Evolutionary conservation across 2,113 vertebrate species (phyloP).

Genomic region (Seriola quinqueradiata): DNA sequence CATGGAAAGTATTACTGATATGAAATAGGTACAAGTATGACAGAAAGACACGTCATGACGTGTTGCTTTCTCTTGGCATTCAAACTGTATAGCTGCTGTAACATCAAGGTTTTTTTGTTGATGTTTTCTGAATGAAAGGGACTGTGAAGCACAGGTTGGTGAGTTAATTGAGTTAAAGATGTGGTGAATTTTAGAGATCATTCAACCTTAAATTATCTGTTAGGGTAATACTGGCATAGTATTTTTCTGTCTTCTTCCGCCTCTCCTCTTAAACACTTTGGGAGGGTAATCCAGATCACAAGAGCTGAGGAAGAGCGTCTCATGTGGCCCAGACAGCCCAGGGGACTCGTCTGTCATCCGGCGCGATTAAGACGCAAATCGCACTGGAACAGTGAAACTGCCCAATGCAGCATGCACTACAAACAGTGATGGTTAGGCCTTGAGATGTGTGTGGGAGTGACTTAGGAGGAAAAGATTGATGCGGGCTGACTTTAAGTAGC

Average conservation of each 20-base stretch:
- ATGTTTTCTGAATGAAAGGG: conserved; percentile 41
- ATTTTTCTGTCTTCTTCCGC: conserved; percentile 33
- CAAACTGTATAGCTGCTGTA: background rate
- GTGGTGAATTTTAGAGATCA: background rate
- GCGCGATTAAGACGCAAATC: conserved; percentile 53
- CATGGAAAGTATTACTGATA: background rate
- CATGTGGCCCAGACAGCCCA: conserved; percentile 69
- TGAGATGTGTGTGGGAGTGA: conserved; percentile 21
- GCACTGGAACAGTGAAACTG: conserved; percentile 47
- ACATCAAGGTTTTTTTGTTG: conserved; percentile 29
- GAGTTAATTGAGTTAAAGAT: conserved; percentile 18
- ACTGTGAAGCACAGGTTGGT: conserved; percentile 6
- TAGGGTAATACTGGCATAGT: conserved; percentile 6
- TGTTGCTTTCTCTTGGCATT: conserved; percentile 9
- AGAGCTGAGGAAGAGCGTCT: conserved; percentile 54
- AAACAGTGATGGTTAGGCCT: background rate
- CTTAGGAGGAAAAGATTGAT: conserved; percentile 18
- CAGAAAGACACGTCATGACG: background rate
- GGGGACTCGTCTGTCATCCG: conserved; percentile 73
- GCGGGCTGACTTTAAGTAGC: background rate
- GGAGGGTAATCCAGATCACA: conserved; percentile 60
- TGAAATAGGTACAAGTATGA: background rate
- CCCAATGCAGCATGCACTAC: conserved; percentile 37
- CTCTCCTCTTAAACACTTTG: conserved; percentile 18
- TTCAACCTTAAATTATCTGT: conserved; percentile 19